A percentile compares a stretch with the other conserved stretches of the same genome.
phyloP scores from a whole-genome alignment of 2,113 vertebrate genomes.

The Panthera uncia region DNA sequence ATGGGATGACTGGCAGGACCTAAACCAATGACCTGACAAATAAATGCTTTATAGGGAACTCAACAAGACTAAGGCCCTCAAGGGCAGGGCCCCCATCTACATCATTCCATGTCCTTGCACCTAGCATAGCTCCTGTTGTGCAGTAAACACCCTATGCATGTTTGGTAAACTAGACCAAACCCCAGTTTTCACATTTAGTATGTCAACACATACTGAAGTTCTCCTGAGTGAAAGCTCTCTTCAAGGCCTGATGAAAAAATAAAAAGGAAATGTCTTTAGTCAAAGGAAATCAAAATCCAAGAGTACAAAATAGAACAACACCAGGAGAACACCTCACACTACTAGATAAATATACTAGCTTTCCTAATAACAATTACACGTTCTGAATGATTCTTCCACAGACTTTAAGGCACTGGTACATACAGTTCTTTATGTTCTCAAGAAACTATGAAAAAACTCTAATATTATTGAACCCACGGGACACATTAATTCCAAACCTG shows the following conservation, averaged over 20 bases:
- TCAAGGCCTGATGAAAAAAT: not conserved
- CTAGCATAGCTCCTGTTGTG: not conserved
- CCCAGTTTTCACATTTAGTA: not conserved
- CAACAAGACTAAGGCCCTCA: not conserved
- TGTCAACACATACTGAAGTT: not conserved
- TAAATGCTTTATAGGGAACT: not conserved
- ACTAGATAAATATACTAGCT: not conserved
- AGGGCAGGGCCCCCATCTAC: not conserved
- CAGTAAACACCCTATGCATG: not conserved
- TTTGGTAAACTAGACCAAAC: not conserved
- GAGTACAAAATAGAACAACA: not conserved
- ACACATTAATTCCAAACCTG: not conserved
- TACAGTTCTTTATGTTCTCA: not conserved
- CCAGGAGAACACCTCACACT: not conserved
- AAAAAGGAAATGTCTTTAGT: not conserved
- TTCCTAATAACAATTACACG: not conserved
- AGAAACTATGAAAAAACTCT: not conserved
- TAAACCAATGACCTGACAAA: not conserved
- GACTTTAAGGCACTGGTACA: not conserved
- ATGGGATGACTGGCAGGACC: not conserved
- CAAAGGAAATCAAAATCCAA: not conserved
- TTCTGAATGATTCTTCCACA: not conserved
- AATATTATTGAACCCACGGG: not conserved
- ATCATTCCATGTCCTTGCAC: not conserved
- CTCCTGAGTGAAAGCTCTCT: not conserved